Evolutionary conservation across 1,140 invertebrate genomes (phyloP), one percentile per base, ranked within the genome.

Genomic region (Drosophila subpulchrella): DNA sequence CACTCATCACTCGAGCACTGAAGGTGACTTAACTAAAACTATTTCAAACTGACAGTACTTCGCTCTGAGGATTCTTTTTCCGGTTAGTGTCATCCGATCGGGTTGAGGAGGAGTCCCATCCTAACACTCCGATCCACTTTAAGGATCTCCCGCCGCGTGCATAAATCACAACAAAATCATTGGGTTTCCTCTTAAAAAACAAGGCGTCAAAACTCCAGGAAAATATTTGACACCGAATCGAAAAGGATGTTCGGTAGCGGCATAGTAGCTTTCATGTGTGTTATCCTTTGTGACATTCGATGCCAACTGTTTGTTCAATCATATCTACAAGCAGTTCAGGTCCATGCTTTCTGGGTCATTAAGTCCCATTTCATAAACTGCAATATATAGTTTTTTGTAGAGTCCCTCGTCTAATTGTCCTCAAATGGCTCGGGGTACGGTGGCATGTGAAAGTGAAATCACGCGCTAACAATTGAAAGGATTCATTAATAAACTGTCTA

Each of bases 401-500:
- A 65, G 48, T 63, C 78, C 68, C 63, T 60, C 66, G 68, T 78
- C 80, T 85, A 85, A 86, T 86, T 86, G 78, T 86, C 73, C 73
- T 75, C 65, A 36, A 68, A 68, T 66, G 48, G 48, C 20, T 44
- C 39, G 62, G 44, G 39, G 36, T 41, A 34, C 39, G 50, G 48
- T 62, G 68, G 62, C 66, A 72, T 82, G 67, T 77, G 84, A 88
- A 84, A 84, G 77, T 66, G 80, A 89, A 89, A 89, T 89, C 84
- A 89, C 84, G 80, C 76, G 83, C 83, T 89, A 88, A 88, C 83
- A 89, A 88, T 84, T 80, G 73, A 89, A 88, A 84, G 84, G 84
- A 89, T 89, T 89, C 84, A 89, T 89, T 89, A 89, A 89, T 89
- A 89, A 89, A 84, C 88, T 89, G 77, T 89, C 83, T 89, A 89